Percentiles rank a stretch among this genome's conserved stretches.
These are phyloP conservation scores for Hippocampus zosterae DNA, from an alignment of 2,113 vertebrate genomes.

Conservation along the genomic window DNA sequence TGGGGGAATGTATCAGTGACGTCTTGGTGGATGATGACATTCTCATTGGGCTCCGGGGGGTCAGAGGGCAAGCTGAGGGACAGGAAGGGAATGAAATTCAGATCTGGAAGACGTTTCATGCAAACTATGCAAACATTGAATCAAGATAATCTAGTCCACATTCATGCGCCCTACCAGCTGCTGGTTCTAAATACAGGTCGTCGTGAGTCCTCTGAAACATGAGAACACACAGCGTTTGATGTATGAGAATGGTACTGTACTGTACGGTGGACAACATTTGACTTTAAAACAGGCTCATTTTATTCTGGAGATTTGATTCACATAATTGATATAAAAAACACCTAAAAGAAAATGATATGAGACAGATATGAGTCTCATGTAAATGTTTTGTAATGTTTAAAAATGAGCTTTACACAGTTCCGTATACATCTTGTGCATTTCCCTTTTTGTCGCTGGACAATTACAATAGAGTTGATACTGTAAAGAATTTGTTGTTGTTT, in stretches of 20 bases:
- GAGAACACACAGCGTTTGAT: slow-evolving; percentile 13
- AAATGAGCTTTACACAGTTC: neutral
- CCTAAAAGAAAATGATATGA: neutral
- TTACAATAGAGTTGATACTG: neutral
- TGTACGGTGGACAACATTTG: neutral
- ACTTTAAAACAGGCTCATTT: neutral
- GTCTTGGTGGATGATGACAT: slow-evolving; percentile 29
- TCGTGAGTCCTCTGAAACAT: slow-evolving; percentile 59
- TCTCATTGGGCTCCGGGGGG: slow-evolving; percentile 22
- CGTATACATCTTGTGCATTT: neutral
- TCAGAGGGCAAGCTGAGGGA: slow-evolving; percentile 48
- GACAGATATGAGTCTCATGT: neutral
- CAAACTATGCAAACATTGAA: slow-evolving; percentile 3
- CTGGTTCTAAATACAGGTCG: slow-evolving; percentile 70
- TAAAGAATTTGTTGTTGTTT: neutral
- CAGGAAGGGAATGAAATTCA: neutral
- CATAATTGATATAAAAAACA: neutral
- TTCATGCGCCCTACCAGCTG: slow-evolving; percentile 50
- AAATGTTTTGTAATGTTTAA: neutral
- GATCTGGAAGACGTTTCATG: neutral
- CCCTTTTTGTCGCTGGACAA: neutral
- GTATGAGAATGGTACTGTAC: neutral
- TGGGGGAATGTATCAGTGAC: slow-evolving; percentile 11
- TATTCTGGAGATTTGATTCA: neutral
- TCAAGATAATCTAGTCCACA: neutral